phyloP scores from a whole-genome alignment of 2,797 vertebrate species.

The Girardinus metallicus region DNA sequence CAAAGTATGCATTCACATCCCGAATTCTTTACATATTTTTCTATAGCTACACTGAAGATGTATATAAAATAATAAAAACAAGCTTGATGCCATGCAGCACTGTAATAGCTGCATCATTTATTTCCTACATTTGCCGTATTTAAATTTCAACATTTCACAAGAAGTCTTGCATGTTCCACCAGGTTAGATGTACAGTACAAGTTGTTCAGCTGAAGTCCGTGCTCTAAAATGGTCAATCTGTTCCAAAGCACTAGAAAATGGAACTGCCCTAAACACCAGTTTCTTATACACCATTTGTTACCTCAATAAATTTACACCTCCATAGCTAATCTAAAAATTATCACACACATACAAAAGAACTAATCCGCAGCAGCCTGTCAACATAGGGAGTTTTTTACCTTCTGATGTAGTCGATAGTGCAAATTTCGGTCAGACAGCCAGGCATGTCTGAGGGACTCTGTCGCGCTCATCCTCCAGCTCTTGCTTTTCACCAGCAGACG shows the following conservation, averaged over 20 bases:
- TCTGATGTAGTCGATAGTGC: conserved; percentile 83
- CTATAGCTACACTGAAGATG: no score
- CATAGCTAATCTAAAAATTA: neutral
- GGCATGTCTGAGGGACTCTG: conserved; percentile 91
- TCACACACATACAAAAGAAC: neutral
- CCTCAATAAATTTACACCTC: neutral
- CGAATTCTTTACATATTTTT: neutral
- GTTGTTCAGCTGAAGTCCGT: neutral
- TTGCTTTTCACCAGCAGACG: conserved; percentile 96
- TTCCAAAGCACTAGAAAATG: neutral
- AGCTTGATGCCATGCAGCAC: neutral
- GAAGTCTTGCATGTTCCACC: neutral
- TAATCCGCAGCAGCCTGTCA: neutral
- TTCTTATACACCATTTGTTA: neutral
- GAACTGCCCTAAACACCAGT: neutral
- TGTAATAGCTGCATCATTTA: no score
- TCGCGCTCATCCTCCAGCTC: conserved; percentile 96
- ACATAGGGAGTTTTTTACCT: conserved; percentile 73
- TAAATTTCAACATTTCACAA: no score
- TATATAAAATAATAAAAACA: neutral
- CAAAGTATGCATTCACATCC: neutral
- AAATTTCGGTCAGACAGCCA: conserved; percentile 92
- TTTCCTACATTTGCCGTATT: no score
- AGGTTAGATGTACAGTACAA: neutral
- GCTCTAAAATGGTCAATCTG: neutral